Conservation (phyloP, 1,140 invertebrate genomes). For the Drosophila fuyamai region DNA sequence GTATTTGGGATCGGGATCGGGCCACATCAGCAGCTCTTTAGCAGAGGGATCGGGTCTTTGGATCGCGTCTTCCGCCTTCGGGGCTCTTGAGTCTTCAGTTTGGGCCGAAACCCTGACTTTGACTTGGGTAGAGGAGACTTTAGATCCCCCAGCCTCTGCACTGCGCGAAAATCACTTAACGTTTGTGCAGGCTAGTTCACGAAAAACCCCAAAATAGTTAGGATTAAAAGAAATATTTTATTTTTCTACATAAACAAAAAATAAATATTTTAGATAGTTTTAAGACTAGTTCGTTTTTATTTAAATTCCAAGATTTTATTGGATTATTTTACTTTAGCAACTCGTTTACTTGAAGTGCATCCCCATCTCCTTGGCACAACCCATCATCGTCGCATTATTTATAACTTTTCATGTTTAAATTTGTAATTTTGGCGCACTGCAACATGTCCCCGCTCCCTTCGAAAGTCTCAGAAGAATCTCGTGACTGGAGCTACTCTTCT, state of each 20-base stretch:
- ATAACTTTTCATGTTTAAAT: slow-evolving; percentile 83
- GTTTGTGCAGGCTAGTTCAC: neutral
- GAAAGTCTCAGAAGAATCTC: slow-evolving; percentile 4
- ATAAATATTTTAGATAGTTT: neutral
- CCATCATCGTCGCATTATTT: slow-evolving; percentile 74
- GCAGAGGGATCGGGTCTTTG: slow-evolving; percentile 18
- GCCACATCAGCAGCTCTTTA: slow-evolving; percentile 73
- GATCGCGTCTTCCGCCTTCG: slow-evolving; percentile 50
- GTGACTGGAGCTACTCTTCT: slow-evolving; percentile 19
- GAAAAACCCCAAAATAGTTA: neutral
- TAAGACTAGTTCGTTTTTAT: too few species aligned
- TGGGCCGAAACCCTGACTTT: slow-evolving; percentile 9
- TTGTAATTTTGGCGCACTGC: slow-evolving; percentile 75
- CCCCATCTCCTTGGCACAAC: slow-evolving; percentile 9
- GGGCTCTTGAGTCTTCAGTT: slow-evolving; percentile 34
- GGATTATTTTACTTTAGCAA: too few species aligned
- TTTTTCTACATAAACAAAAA: too few species aligned
- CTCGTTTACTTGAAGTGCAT: neutral
- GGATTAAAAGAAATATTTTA: neutral
- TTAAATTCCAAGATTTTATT: too few species aligned
- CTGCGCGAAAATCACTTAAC: slow-evolving; percentile 9
- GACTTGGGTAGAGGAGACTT: slow-evolving; percentile 24
- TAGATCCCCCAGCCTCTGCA: neutral
- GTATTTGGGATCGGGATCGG: slow-evolving; percentile 5
- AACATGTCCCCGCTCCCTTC: slow-evolving; percentile 9